Conservation (phyloP, 2,113 vertebrate species). For the Rousettus leschenaultii region DNA sequence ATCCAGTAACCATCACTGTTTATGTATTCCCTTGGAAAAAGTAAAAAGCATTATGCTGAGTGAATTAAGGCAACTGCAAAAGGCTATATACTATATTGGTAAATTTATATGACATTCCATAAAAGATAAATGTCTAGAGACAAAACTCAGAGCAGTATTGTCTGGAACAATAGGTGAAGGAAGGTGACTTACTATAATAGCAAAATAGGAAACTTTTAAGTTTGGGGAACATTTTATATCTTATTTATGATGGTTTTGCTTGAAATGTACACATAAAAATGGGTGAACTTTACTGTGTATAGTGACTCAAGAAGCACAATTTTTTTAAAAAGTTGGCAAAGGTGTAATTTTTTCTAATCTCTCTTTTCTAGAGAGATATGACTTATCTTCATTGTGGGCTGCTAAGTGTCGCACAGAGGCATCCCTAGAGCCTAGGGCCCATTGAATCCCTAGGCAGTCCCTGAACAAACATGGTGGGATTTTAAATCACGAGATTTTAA, state of each 20-base stretch:
- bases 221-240: neutral
- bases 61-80: neutral
- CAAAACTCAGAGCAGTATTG: neutral
- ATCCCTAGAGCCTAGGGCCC: neutral
- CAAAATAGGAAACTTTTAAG: neutral
- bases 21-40: neutral
- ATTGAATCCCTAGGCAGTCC: too few species aligned
- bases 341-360: neutral
- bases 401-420: neutral
- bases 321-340: neutral
- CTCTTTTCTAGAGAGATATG: neutral
- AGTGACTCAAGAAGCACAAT: neutral
- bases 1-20: neutral
- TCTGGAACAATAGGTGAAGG: neutral
- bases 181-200: neutral
- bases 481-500: neutral
- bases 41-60: neutral
- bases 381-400: neutral
- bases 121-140: slow-evolving; percentile 1
- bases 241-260: neutral
- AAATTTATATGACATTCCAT: neutral
- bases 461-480: too few species aligned
- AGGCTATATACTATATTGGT: neutral
- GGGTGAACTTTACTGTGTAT: neutral
- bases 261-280: neutral